Base-by-base conservation (phyloP, 2,888 invertebrate species). In the Siphlonurus alternatus region DNA sequence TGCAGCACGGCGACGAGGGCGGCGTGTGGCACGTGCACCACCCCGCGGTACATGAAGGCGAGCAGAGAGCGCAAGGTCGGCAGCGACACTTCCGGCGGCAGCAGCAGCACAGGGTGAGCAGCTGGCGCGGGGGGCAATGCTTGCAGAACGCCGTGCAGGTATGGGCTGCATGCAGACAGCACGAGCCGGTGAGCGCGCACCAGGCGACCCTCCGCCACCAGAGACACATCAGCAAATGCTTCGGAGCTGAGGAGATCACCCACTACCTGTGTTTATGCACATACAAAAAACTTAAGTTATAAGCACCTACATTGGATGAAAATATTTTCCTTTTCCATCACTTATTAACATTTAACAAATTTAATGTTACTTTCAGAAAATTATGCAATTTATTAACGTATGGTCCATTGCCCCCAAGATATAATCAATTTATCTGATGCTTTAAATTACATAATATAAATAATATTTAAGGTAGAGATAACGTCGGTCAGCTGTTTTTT, bases 151-250 rank as follows among this genome's bases (percentile, higher is more conserved):
- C 81, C 80, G 69, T 80, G 79, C 62, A 83, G 75, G 70, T 82
- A 83, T 38, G 83, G 83, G 70, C 89, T 89, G 77, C 90, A 90
- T 23, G 90, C 88, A 68, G 90, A 88, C 67, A 91, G 76, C 66
- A 91, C 87, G 72, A 91, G 89, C 73, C 89, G 86, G 79, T 91
- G 91, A 19, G 91, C 90, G 68, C 88, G 86, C 68, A 91, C 86
- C 74, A 89, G 89, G 63, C 85, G 83, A 18, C 89, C 87, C 73
- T 84, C 82, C 5, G 90, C 89, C 68, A 89, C 87, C 65, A 91
- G 76, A 66, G 88, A 83, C 64, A 90, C 90, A 74, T 91, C 91
- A 59, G 90, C 87, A 74, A 88, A 91, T 69, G 87, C 83, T 73
- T 89, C 89, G 71, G 87, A 88, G 66, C 87, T 85, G 20, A 86